Percentiles rank a stretch among this genome's conserved stretches.
These are phyloP conservation scores for Parelbella ahira DNA, from an alignment of 2,888 invertebrate genomes.

Conservation along the genomic window DNA sequence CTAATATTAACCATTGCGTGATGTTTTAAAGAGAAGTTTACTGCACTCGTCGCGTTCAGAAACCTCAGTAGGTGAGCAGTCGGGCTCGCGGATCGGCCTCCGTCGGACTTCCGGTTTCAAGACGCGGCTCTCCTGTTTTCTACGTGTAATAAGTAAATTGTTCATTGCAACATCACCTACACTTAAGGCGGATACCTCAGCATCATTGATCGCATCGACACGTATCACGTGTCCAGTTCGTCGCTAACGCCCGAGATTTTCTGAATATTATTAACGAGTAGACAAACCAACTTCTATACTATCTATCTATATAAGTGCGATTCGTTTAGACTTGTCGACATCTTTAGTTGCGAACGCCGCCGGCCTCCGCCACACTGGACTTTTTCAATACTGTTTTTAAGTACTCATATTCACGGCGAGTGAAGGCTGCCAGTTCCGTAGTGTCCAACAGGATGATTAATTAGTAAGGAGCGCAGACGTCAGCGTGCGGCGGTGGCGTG, in stretches of 20 bases:
- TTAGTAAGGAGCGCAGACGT: too few species aligned
- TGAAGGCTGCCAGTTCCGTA: too few species aligned
- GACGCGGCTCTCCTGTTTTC: slow-evolving; percentile 39
- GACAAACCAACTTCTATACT: slow-evolving; percentile 29
- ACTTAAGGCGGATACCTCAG: slow-evolving; percentile 31
- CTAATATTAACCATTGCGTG: slow-evolving; percentile 42
- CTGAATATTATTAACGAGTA: slow-evolving; percentile 22
- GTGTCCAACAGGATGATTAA: too few species aligned
- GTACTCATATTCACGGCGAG: too few species aligned
- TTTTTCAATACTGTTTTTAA: not conserved
- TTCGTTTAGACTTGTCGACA: slow-evolving; percentile 9
- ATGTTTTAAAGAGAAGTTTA: slow-evolving; percentile 22
- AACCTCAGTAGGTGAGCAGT: too few species aligned
- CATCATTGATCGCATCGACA: slow-evolving; percentile 18
- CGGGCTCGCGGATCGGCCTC: too few species aligned
- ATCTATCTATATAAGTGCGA: not conserved
- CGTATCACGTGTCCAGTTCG: slow-evolving; percentile 27
- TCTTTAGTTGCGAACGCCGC: slow-evolving; percentile 14
- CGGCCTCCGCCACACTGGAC: not conserved
- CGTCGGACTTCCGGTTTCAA: not conserved
- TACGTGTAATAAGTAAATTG: slow-evolving; percentile 41
- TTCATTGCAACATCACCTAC: slow-evolving; percentile 40
- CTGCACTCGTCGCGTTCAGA: not conserved
- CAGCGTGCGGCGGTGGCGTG: too few species aligned
- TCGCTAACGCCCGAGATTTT: slow-evolving; percentile 20